A percentile compares a stretch with the other conserved stretches of the same genome.
Conservation (phyloP, 2,113 vertebrate species). For the Suncus etruscus region DNA sequence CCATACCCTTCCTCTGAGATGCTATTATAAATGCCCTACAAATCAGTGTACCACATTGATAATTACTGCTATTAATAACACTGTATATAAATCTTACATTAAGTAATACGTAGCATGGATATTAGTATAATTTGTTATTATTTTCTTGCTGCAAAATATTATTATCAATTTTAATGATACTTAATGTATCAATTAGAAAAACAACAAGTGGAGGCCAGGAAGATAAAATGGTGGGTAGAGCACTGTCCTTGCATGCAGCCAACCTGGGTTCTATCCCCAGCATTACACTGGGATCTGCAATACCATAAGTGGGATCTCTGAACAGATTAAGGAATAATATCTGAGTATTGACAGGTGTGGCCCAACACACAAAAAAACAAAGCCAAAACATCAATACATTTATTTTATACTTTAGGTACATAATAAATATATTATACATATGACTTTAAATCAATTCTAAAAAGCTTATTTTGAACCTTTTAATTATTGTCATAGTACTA, state of each 20-base stretch:
- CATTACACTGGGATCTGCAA: too few species aligned
- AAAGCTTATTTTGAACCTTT: conserved; percentile 8
- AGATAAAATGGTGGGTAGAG: too few species aligned
- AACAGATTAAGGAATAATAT: too few species aligned
- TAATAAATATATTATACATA: neutral
- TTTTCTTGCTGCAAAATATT: conserved; percentile 20
- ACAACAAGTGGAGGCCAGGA: too few species aligned
- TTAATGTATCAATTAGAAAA: neutral
- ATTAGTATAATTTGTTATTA: neutral
- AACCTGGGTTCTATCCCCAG: too few species aligned
- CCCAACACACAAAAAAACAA: too few species aligned
- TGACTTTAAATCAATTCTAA: conserved; percentile 8
- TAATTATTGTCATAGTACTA: neutral
- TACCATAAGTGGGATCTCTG: too few species aligned
- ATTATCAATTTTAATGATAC: conserved; percentile 45
- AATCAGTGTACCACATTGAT: neutral
- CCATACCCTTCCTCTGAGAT: neutral
- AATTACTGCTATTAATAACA: conserved; percentile 1
- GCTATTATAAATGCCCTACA: neutral
- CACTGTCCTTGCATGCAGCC: too few species aligned
- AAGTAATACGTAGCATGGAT: neutral
- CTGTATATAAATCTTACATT: neutral
- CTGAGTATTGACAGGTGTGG: too few species aligned
- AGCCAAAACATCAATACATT: neutral
- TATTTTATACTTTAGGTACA: neutral